phyloP scores from a whole-genome alignment of 2,888 invertebrate genomes.

The Eristalis pertinax region DNA sequence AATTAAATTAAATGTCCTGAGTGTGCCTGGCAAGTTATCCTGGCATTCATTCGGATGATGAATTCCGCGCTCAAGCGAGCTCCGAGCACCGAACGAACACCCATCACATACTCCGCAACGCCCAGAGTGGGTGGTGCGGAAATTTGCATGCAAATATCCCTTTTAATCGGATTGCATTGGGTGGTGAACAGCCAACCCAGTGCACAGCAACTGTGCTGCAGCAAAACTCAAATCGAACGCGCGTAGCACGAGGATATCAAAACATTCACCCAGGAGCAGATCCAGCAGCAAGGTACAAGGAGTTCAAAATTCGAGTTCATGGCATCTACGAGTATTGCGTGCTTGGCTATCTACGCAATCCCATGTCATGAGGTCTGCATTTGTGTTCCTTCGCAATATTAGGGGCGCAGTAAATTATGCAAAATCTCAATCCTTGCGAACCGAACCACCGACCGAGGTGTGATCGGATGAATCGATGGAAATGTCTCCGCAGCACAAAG shows the following conservation, averaged over 20 bases:
- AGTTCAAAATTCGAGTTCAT: not conserved
- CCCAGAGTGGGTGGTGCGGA: not conserved
- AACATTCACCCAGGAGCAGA: not conserved
- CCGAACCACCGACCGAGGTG: not conserved
- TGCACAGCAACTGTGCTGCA: not conserved
- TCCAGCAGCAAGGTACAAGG: not conserved
- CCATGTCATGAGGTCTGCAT: conserved; percentile 19
- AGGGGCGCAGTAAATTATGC: conserved; percentile 36
- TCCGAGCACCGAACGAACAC: not conserved
- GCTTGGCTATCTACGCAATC: not conserved
- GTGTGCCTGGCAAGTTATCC: conserved; percentile 46
- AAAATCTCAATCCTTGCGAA: conserved; percentile 16
- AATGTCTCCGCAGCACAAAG: not conserved
- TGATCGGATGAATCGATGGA: conserved; percentile 8
- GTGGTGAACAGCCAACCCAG: conserved; percentile 49
- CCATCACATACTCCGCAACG: not conserved
- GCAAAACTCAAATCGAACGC: conserved; percentile 30
- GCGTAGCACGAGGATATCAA: conserved; percentile 12
- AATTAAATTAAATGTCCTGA: conserved; percentile 66
- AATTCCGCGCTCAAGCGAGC: conserved; percentile 48
- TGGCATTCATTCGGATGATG: conserved; percentile 55
- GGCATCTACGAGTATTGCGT: not conserved
- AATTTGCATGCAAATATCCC: conserved; percentile 70
- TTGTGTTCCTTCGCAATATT: conserved; percentile 48
- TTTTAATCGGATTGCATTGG: conserved; percentile 69